These are phyloP conservation scores for rat (Rattus norvegicus) DNA, from an alignment of 2,113 vertebrate species.

Conservation along the genomic window DNA sequence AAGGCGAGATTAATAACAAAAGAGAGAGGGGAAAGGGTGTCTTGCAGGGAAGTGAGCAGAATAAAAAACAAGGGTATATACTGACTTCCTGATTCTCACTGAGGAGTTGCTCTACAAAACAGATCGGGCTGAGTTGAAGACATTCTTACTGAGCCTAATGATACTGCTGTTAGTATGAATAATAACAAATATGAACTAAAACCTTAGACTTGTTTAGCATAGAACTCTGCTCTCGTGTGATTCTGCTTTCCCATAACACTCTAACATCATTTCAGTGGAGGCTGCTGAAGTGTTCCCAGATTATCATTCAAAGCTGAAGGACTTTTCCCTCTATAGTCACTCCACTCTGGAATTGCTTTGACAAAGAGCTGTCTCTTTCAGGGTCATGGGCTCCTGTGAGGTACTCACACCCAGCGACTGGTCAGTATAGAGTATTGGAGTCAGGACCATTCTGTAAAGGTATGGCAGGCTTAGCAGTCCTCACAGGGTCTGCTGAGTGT, in stretches of 20 bases:
- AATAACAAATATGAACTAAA: not conserved
- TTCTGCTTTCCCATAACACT: not conserved
- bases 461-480: not conserved
- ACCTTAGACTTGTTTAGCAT: not conserved
- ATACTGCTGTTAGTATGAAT: not conserved
- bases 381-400: not conserved
- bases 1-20: conserved; percentile 78
- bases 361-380: not conserved
- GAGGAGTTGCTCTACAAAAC: conserved; percentile 32
- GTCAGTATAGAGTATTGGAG: not conserved
- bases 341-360: not conserved
- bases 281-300: not conserved
- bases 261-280: not conserved
- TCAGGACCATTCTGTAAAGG: not conserved
- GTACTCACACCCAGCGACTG: not conserved
- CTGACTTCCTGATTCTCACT: conserved; percentile 47
- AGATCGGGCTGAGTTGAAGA: not conserved
- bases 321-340: too few relatives aligned
- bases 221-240: not conserved
- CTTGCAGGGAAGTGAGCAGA: conserved; percentile 72
- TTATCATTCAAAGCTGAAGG: not conserved
- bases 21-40: conserved; percentile 64
- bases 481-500: not conserved
- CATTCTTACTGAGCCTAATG: conserved; percentile 20
- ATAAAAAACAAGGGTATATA: conserved; percentile 69